Evolutionary conservation across 1,140 invertebrate species (phyloP).

Genomic region (Lasaia peninsularis): DNA sequence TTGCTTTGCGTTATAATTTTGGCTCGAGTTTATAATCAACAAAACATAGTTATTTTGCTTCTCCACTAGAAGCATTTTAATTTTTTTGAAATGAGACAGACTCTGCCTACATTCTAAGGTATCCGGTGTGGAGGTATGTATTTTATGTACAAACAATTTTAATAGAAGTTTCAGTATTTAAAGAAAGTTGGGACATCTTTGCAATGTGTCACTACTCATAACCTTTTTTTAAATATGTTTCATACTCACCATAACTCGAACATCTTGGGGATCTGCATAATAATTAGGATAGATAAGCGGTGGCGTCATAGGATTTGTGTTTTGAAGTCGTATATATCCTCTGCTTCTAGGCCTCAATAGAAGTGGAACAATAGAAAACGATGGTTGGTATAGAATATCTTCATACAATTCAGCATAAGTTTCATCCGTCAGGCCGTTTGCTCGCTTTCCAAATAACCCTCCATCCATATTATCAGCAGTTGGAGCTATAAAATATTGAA

Average conservation of each 20-base stretch:
- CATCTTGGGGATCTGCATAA: conserved; percentile 82
- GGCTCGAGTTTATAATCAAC: too few species aligned
- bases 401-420: conserved; percentile 83
- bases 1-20: too few species aligned
- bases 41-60: too few species aligned
- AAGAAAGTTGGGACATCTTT: too few species aligned
- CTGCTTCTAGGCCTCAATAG: conserved; percentile 84
- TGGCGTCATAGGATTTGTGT: conserved; percentile 82
- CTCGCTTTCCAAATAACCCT: conserved; percentile 82
- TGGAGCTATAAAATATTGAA: conserved; percentile 86
- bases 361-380: conserved; percentile 82
- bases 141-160: too few species aligned
- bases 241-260: conserved; percentile 81
- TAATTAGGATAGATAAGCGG: conserved; percentile 92
- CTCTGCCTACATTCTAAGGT: too few species aligned
- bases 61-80: too few species aligned
- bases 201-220: too few species aligned
- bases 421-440: conserved; percentile 81
- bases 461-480: conserved; percentile 87
- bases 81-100: too few species aligned
- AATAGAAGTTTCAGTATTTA: too few species aligned
- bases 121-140: too few species aligned
- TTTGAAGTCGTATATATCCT: conserved; percentile 82
- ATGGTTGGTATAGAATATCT: conserved; percentile 81
- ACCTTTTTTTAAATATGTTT: too few species aligned